Evolutionary conservation across 1,140 invertebrate genomes (phyloP).

Genomic region (Ostrea denselamellosa): DNA sequence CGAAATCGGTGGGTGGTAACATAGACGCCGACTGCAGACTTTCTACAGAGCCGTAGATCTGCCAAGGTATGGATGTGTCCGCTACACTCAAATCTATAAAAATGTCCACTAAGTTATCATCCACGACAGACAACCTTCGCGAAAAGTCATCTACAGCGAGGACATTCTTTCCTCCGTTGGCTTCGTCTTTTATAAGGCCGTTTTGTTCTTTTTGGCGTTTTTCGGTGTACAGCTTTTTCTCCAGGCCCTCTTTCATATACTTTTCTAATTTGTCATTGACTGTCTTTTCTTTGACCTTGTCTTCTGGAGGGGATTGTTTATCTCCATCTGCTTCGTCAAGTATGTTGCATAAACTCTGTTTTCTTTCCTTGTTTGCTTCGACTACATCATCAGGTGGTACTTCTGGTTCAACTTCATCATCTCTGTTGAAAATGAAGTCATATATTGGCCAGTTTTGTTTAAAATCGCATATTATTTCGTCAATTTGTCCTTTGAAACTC

Average conservation of each 20-base stretch:
- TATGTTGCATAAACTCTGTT: constrained; percentile 39
- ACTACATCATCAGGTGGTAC: constrained; percentile 44
- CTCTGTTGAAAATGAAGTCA: constrained; percentile 65
- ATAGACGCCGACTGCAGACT: constrained; percentile 53
- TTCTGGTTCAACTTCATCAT: constrained; percentile 52
- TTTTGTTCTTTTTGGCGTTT: constrained; percentile 47
- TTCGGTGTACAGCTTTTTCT: constrained; percentile 43
- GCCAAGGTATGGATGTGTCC: constrained; percentile 57
- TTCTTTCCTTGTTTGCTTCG: constrained; percentile 40
- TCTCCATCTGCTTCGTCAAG: constrained; percentile 55
- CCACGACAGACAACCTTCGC: constrained; percentile 41
- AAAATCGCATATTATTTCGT: constrained; percentile 76
- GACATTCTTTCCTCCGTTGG: not conserved
- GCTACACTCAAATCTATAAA: constrained; percentile 71
- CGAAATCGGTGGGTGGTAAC: constrained; percentile 43
- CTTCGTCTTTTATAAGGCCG: not conserved
- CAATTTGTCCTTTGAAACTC: constrained; percentile 77
- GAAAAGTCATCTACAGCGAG: not conserved
- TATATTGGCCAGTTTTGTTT: constrained; percentile 76
- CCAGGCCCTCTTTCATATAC: constrained; percentile 55
- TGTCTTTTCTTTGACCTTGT: constrained; percentile 54
- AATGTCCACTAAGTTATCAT: constrained; percentile 69
- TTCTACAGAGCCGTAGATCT: constrained; percentile 59
- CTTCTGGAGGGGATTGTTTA: constrained; percentile 55
- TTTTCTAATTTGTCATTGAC: constrained; percentile 54